Base-by-base conservation (phyloP, 2,113 vertebrate species). In the Drymodes brunneopygia region DNA sequence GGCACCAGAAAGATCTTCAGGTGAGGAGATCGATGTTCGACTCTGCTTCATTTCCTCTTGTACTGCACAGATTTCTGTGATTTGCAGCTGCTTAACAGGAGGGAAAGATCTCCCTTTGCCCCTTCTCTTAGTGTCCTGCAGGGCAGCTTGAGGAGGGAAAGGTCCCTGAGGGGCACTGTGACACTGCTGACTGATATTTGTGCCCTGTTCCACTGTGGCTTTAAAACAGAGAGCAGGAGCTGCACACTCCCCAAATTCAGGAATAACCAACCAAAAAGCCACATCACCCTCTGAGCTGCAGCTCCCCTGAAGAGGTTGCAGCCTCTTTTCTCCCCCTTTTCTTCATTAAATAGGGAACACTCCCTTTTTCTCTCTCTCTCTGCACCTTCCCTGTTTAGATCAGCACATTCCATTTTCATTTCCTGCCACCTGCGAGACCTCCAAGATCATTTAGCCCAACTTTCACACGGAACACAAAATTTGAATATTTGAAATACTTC, bases 1-100 rank as follows among this genome's bases (percentile, higher is more conserved):
- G 13, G 28, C 36, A n/a, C 27, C 19, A 86, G 18, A 27, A 77
- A 14, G 12, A 42, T 20, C 10, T 36, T 7, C 27, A 60, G 51
- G 10, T 33, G 71, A 70, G 11, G 8, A 70, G 40, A 33, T 0
- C 44, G 35, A 5, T 70, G 36, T 7, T 73, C 0, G 0, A 2
- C 38, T 58, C 47, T 36, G 27, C 40, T 85, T 48, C 11, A 12
- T 69, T 90, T 81, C 15, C 13, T 45, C 22, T 74, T 65, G 66
- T 28, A 9, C 22, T 50, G 20, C 35, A 36, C 62, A 47, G 33
- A 35, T 77, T 79, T 64, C 28, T 0, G 0, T 27, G 54, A 35
- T 31, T 15, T 38, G 23, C 35, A 72, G 36, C 4, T 67, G 7
- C 40, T 38, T 8, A 66, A 29, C 35, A 56, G 10, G 4, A 9